Conservation (phyloP, 2,113 vertebrate genomes). For the Gasterosteus nipponicus region DNA sequence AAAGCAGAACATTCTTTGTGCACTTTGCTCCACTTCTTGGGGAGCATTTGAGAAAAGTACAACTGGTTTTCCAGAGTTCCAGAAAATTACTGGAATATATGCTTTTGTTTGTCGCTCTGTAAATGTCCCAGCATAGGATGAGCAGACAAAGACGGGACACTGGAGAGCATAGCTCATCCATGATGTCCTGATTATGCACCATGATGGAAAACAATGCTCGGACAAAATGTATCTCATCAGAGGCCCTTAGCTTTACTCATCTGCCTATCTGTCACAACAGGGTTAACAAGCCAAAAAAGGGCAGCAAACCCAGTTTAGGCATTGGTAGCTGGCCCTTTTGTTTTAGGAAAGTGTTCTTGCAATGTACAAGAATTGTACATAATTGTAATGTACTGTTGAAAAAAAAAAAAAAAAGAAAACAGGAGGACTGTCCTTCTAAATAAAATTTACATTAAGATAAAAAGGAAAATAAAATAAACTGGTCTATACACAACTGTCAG, state of each 20-base stretch:
- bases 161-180: slow-evolving; percentile 19
- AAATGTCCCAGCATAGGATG: slow-evolving; percentile 26
- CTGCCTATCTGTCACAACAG: slow-evolving; percentile 9
- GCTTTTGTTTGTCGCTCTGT: slow-evolving; percentile 13
- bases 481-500: neutral
- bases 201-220: neutral
- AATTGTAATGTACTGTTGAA: too few species aligned
- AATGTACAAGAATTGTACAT: too few species aligned
- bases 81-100: slow-evolving; percentile 29
- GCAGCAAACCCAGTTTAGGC: neutral
- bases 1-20: neutral
- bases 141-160: neutral
- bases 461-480: neutral
- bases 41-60: neutral
- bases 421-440: neutral
- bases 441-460: neutral
- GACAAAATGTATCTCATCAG: slow-evolving; percentile 14
- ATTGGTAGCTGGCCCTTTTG: neutral
- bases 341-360: neutral
- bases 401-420: too few species aligned
- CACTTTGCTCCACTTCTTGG: neutral
- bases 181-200: neutral
- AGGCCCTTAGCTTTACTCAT: neutral
- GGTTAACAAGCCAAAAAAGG: neutral
- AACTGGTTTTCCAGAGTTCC: neutral